Conservation (phyloP, 1,140 invertebrate genomes). For the Diprion similis region DNA sequence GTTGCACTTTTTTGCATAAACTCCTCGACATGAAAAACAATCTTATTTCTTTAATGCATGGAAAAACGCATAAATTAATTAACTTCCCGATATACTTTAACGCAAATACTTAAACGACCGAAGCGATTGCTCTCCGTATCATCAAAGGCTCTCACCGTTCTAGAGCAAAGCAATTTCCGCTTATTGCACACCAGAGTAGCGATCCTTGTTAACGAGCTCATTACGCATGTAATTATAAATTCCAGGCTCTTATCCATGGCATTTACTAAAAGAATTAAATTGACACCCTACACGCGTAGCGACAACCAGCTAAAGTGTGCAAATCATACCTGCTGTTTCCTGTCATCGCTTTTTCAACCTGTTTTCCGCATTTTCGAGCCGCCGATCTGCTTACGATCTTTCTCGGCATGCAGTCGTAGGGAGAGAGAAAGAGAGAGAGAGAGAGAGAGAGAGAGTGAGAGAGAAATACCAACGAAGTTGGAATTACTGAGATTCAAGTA, state of each 20-base stretch:
- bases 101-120: background rate
- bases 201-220: constrained; percentile 36
- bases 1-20: too few relatives aligned
- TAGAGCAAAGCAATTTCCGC: constrained; percentile 29
- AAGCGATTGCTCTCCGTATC: background rate
- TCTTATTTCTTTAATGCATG: too few relatives aligned
- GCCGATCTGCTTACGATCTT: background rate
- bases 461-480: too few relatives aligned
- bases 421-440: too few relatives aligned
- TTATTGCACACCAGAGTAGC: constrained; percentile 13
- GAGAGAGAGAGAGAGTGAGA: too few relatives aligned
- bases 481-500: too few relatives aligned
- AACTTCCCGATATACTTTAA: background rate
- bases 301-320: background rate
- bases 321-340: background rate
- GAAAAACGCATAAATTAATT: too few relatives aligned
- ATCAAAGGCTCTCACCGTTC: constrained; percentile 6
- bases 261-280: background rate
- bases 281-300: background rate
- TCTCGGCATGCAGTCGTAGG: too few relatives aligned
- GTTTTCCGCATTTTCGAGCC: background rate
- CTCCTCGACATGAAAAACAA: too few relatives aligned
- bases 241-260: constrained; percentile 16
- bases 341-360: background rate
- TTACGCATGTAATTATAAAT: constrained; percentile 36